These are phyloP conservation scores for Sipha maydis DNA, from an alignment of 2,888 invertebrate species.

Conservation along the genomic window DNA sequence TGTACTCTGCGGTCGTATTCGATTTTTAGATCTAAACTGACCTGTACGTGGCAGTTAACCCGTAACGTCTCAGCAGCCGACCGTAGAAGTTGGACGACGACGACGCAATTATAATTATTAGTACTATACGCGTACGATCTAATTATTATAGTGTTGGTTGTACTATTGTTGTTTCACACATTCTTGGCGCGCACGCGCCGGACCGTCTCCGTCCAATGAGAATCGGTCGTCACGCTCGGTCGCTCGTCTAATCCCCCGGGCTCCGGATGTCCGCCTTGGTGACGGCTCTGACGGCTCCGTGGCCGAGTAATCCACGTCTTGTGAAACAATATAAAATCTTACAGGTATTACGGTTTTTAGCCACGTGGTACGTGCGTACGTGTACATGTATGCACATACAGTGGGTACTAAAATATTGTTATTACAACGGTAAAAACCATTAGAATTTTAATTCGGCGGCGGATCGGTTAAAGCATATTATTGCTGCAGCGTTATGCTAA, in stretches of 20 bases:
- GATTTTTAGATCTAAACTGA: background rate
- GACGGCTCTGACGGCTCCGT: constrained; percentile 14
- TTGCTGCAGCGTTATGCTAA: too few species aligned
- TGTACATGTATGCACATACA: background rate
- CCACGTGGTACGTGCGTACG: background rate
- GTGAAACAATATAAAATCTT: constrained; percentile 5
- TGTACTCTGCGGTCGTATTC: background rate
- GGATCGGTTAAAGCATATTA: background rate
- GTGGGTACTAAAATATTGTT: background rate
- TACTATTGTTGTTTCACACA: background rate
- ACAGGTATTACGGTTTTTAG: background rate
- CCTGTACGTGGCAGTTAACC: background rate
- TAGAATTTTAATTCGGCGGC: constrained; percentile 26
- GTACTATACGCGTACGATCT: background rate
- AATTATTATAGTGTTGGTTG: background rate
- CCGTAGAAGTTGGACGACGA: constrained; percentile 15
- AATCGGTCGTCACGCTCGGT: constrained; percentile 34
- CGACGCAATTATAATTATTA: background rate
- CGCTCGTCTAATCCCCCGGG: constrained; percentile 17
- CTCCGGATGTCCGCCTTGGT: constrained; percentile 44
- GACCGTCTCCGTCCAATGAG: constrained; percentile 17
- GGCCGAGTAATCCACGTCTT: constrained; percentile 8
- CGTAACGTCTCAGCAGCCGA: background rate
- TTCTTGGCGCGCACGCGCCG: constrained; percentile 12
- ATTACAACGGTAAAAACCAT: background rate